phyloP scores from a whole-genome alignment of 2,888 invertebrate species.

The Cantharis lateralis region DNA sequence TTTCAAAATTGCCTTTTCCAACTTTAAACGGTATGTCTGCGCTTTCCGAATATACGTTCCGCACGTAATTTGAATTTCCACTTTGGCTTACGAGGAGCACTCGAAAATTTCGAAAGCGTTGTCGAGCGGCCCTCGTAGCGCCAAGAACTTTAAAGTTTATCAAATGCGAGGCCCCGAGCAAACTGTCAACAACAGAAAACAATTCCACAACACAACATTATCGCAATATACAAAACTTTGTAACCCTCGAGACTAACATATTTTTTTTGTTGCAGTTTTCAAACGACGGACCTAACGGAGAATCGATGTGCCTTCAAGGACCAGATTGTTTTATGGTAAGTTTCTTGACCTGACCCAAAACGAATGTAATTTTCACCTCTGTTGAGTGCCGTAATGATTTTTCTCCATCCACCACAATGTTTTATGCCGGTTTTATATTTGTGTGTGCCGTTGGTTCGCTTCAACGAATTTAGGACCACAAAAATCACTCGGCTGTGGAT shows the following conservation, averaged over 20 bases:
- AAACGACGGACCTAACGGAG: slow-evolving; percentile 65
- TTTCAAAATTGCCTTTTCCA: neutral
- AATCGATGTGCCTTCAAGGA: slow-evolving; percentile 70
- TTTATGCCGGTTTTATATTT: slow-evolving; percentile 32
- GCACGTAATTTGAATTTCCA: neutral
- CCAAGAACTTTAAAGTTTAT: neutral
- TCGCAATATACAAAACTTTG: slow-evolving; percentile 36
- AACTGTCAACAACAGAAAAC: slow-evolving; percentile 18
- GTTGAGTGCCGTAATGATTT: slow-evolving; percentile 46
- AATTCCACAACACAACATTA: slow-evolving; percentile 28
- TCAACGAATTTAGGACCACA: slow-evolving; percentile 26
- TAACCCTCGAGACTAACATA: slow-evolving; percentile 38
- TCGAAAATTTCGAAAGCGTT: neutral
- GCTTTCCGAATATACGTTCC: neutral
- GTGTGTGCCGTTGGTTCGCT: slow-evolving; percentile 27
- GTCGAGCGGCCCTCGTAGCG: neutral
- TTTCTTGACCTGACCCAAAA: slow-evolving; percentile 37
- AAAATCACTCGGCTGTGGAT: slow-evolving; percentile 18
- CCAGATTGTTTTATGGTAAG: slow-evolving; percentile 76
- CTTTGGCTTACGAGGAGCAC: neutral
- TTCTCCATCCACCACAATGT: slow-evolving; percentile 37
- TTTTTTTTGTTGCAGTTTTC: slow-evolving; percentile 61
- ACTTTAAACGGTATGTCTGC: neutral
- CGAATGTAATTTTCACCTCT: slow-evolving; percentile 48
- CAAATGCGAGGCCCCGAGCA: neutral